Percentiles rank a stretch among this genome's conserved stretches.
phyloP scores from a whole-genome alignment of 2,797 vertebrate species.

The Microhierax caerulescens region DNA sequence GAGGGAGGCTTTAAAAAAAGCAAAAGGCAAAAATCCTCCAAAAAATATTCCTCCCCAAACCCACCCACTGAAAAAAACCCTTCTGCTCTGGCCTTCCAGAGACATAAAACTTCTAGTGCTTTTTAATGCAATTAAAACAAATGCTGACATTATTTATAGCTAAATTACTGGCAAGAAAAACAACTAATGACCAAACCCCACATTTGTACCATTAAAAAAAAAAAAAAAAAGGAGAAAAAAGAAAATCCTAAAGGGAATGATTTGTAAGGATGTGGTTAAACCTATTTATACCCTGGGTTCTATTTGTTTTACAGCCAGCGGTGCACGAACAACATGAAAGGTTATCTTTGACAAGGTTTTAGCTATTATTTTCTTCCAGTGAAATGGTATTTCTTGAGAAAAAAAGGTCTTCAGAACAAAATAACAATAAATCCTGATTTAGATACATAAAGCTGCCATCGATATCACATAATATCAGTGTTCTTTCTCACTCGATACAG shows the following conservation, averaged over 20 bases:
- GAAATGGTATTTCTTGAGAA: slow-evolving; percentile 87
- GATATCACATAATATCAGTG: slow-evolving; percentile 99
- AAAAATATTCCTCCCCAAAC: slow-evolving; percentile 29
- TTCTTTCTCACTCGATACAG: slow-evolving; percentile 94
- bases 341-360: slow-evolving; percentile 87
- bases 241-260: slow-evolving; percentile 70
- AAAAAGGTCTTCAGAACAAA: slow-evolving; percentile 99
- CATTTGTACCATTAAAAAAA: slow-evolving; percentile 11
- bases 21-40: slow-evolving; percentile 4
- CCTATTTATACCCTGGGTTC: slow-evolving; percentile 79
- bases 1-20: slow-evolving; percentile 53
- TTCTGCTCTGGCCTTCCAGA: slow-evolving; percentile 29
- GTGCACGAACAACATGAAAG: slow-evolving; percentile 80
- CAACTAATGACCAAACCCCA: slow-evolving; percentile 27
- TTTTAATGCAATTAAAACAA: slow-evolving; percentile 72
- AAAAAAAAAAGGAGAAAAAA: slow-evolving; percentile 6
- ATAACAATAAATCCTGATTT: slow-evolving; percentile 99
- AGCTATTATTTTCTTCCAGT: slow-evolving; percentile 91
- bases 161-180: slow-evolving; percentile 61
- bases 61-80: slow-evolving; percentile 34
- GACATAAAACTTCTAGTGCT: slow-evolving; percentile 32
- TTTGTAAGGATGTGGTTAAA: slow-evolving; percentile 79
- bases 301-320: slow-evolving; percentile 82
- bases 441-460: slow-evolving; percentile 98
- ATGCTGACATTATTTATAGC: slow-evolving; percentile 52